Evolutionary conservation across 2,113 vertebrate genomes (phyloP).

Genomic region (Lycaon pictus): DNA sequence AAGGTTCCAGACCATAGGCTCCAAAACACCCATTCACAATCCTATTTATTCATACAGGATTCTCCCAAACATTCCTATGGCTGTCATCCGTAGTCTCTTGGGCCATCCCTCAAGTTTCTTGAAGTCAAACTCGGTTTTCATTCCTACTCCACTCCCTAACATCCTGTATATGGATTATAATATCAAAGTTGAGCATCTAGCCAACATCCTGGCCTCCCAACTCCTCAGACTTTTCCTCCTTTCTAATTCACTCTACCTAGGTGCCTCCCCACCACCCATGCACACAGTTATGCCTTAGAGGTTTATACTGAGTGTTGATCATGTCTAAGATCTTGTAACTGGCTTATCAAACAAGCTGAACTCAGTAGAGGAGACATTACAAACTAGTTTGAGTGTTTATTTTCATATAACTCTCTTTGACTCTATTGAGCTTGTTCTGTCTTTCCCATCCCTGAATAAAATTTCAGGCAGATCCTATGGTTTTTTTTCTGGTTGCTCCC

Average conservation of each 20-base stretch:
- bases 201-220: background rate
- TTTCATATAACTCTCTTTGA: conserved; percentile 25
- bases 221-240: background rate
- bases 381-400: conserved; percentile 10
- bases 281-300: background rate
- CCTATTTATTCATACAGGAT: background rate
- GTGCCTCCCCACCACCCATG: background rate
- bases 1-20: background rate
- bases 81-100: background rate
- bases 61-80: background rate
- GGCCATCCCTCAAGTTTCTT: background rate
- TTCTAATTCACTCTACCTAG: background rate
- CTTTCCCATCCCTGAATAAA: background rate
- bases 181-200: background rate
- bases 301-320: background rate
- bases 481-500: background rate
- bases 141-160: background rate
- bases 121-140: background rate
- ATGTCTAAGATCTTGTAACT: background rate
- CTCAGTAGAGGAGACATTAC: background rate
- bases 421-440: background rate
- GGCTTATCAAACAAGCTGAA: background rate
- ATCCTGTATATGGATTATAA: background rate
- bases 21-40: background rate
- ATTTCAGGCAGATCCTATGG: background rate